A percentile compares a stretch with the other conserved stretches of the same genome.
phyloP scores from a whole-genome alignment of 1,140 invertebrate genomes.

The Drosophila ironensis region DNA sequence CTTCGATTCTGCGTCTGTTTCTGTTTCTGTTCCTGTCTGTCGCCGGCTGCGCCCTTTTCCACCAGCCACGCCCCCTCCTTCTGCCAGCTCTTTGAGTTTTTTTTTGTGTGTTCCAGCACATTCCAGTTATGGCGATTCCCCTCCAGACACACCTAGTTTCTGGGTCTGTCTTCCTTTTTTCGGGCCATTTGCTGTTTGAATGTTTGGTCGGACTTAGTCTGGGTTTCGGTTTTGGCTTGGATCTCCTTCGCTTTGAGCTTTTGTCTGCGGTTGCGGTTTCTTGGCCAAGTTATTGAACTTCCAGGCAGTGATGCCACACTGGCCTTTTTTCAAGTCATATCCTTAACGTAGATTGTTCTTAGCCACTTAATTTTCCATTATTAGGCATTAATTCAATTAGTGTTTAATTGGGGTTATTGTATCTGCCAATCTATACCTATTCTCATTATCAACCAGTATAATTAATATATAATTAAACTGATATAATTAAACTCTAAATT shows the following conservation, averaged over 20 bases:
- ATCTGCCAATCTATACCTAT: too few species aligned
- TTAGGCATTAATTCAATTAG: too few species aligned
- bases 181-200: constrained; percentile 3
- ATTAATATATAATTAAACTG: too few species aligned
- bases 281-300: constrained; percentile 50
- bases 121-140: constrained; percentile 71
- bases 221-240: background rate
- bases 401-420: too few species aligned
- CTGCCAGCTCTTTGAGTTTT: too few species aligned
- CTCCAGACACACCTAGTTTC: constrained; percentile 74
- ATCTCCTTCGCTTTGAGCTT: constrained; percentile 1
- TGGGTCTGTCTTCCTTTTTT: constrained; percentile 18
- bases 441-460: too few species aligned
- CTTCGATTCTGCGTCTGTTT: constrained; percentile 12
- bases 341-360: too few species aligned
- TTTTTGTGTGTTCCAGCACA: too few species aligned
- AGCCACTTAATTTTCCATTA: too few species aligned
- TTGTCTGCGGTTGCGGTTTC: constrained; percentile 26
- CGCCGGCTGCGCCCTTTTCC: constrained; percentile 60
- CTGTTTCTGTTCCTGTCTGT: constrained; percentile 16
- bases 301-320: background rate
- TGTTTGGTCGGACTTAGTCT: background rate
- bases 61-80: constrained; percentile 32
- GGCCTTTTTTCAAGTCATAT: background rate
- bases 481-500: too few species aligned